phyloP scores from a whole-genome alignment of 2,888 invertebrate genomes.

The Lucinisca nassula region DNA sequence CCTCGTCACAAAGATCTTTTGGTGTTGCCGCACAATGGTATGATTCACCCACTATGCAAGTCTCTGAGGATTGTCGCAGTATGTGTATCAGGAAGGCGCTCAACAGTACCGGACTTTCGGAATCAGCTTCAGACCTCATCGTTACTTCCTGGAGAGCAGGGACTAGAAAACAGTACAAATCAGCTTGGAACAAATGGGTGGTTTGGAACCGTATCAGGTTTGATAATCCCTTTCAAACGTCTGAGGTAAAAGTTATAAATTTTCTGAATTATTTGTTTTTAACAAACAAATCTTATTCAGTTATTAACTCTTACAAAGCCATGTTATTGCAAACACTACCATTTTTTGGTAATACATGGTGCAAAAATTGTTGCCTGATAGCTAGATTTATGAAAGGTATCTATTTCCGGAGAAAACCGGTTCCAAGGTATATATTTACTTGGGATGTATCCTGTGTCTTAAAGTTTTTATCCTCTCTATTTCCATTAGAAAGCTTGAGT shows the following conservation, averaged over 20 bases:
- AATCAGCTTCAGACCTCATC: constrained; percentile 27
- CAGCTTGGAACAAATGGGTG: constrained; percentile 50
- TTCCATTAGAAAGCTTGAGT: not conserved
- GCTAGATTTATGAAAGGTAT: constrained; percentile 53
- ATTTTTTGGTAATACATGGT: not conserved
- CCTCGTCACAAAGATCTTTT: constrained; percentile 50
- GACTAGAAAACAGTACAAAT: constrained; percentile 47
- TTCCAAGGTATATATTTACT: constrained; percentile 19
- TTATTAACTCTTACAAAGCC: constrained; percentile 29
- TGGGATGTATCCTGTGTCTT: constrained; percentile 49
- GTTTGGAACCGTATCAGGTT: constrained; percentile 48
- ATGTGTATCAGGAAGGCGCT: constrained; percentile 48
- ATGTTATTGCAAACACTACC: constrained; percentile 42
- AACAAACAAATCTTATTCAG: not conserved
- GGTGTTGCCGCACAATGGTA: constrained; percentile 32
- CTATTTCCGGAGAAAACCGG: constrained; percentile 5
- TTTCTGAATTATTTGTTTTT: constrained; percentile 19
- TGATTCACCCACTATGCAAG: constrained; percentile 35
- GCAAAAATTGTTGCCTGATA: not conserved
- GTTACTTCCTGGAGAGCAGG: constrained; percentile 27
- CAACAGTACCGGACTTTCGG: constrained; percentile 41
- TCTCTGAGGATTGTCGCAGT: constrained; percentile 25
- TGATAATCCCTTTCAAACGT: constrained; percentile 38
- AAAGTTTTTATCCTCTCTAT: not conserved
- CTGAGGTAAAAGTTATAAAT: constrained; percentile 31